Percentiles rank a stretch among this genome's conserved stretches.
These are phyloP conservation scores for Acanthoscelides obtectus DNA, from an alignment of 2,888 invertebrate genomes.

Conservation along the genomic window DNA sequence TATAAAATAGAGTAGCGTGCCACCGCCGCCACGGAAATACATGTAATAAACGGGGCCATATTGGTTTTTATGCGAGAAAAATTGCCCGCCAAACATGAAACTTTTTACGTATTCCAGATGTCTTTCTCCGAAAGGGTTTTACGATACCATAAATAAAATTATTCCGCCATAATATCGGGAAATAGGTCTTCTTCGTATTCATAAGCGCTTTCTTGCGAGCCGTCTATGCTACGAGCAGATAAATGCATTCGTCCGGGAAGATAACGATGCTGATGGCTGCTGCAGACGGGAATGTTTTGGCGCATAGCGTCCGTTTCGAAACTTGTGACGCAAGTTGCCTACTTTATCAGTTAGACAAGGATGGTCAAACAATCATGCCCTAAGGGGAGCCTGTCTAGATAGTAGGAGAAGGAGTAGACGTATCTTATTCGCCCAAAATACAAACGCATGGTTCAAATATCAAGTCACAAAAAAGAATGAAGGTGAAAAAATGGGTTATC, in stretches of 20 bases:
- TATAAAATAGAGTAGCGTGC: background rate
- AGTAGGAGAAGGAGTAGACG: too few species aligned
- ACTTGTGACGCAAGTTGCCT: too few species aligned
- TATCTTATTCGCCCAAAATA: too few species aligned
- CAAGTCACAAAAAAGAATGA: too few species aligned
- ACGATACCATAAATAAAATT: background rate
- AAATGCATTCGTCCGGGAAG: background rate
- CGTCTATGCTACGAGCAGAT: background rate
- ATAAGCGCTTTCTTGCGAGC: background rate
- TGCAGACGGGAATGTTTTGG: too few species aligned
- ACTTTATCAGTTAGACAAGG: too few species aligned
- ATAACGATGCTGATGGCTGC: background rate
- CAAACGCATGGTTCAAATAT: too few species aligned
- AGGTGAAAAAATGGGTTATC: too few species aligned
- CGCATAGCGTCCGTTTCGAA: too few species aligned
- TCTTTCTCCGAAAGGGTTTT: background rate
- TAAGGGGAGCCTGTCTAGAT: too few species aligned
- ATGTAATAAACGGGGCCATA: background rate
- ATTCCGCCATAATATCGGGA: background rate
- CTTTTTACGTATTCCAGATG: background rate
- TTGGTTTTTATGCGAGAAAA: background rate
- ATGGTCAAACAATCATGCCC: too few species aligned
- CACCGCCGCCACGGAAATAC: background rate
- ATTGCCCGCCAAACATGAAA: background rate
- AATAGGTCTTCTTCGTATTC: background rate